Evolutionary conservation across 2,888 invertebrate species (phyloP), one percentile per base, ranked within the genome.

Genomic region (Thera obeliscata): DNA sequence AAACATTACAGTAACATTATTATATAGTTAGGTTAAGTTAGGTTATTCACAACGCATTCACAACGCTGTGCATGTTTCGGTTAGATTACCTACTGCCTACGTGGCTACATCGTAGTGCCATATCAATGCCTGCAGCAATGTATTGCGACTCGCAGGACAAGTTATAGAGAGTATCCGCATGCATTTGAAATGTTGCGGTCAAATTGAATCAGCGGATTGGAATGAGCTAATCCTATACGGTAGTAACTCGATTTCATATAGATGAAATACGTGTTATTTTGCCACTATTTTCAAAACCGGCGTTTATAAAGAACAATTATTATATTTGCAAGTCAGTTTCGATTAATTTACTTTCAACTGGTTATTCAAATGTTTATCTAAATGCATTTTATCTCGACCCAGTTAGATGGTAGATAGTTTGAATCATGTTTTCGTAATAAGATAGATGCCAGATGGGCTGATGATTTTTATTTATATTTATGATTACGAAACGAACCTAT

Each of bases 401-500:
- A 70, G 46, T 64, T 66, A 50, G 41, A 5, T 12, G 12, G 36
- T 46, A 35, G 50, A 55, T 3, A 48, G 33, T 43, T 49, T 43
- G 2, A 41, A 66, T 64, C 55, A 57, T 33, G 61, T 57, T 65
- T 63, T 55, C 55, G 59, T 43, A 56, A 69, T 56, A 62, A 38
- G 55, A 60, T 49, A 35, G 50, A 70, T 59, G 65, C 36, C 66
- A 64, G 61, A 68, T 68, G 69, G 41, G 3, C 1, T 46, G 43
- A 8, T 46, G 56, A 38, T 64, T 60, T 62, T 63, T 61, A 71
- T 69, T 57, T 60, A 61, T 59, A 70, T 71, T 70, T 68, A 72
- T 74, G 59, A 55, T 58, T 65, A 62, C 50, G 60, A 57, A 68
- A 64, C 43, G 58, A 59, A 54, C 41, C 56, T 56, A 61, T 54